Evolutionary conservation across 2,797 vertebrate species (phyloP).

Genomic region (Myotis findleyi): DNA sequence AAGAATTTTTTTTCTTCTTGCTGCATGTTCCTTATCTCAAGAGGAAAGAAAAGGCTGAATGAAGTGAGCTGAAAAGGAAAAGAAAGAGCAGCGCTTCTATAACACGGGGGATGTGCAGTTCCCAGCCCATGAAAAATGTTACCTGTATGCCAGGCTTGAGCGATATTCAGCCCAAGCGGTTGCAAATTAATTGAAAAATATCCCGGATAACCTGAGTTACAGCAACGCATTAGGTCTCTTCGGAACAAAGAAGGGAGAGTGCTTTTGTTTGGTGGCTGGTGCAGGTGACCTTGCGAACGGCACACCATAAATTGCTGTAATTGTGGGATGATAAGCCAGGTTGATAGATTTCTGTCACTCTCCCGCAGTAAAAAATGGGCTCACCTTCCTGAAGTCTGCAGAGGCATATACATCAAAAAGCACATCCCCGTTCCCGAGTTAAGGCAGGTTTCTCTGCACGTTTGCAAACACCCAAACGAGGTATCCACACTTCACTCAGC

Average conservation of each 20-base stretch:
- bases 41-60: constrained; percentile 62
- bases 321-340: constrained; percentile 74
- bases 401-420: constrained; percentile 67
- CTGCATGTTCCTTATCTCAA: constrained; percentile 50
- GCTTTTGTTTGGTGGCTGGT: constrained; percentile 69
- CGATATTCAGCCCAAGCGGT: constrained; percentile 34
- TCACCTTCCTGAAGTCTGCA: constrained; percentile 65
- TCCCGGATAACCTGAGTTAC: constrained; percentile 39
- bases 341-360: constrained; percentile 81
- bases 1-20: neutral
- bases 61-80: constrained; percentile 39
- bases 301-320: constrained; percentile 76
- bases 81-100: neutral
- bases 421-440: neutral
- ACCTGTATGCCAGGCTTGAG: neutral
- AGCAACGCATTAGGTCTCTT: neutral
- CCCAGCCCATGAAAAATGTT: constrained; percentile 45
- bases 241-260: constrained; percentile 58
- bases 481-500: neutral
- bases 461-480: constrained; percentile 4
- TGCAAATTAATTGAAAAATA: constrained; percentile 75
- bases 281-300: constrained; percentile 77
- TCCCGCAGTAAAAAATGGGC: constrained; percentile 69
- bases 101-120: neutral
- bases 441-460: neutral